Percentiles rank a stretch among this genome's conserved stretches.
Evolutionary conservation across 2,113 vertebrate genomes (phyloP).

Genomic region (Pelusios castaneus): DNA sequence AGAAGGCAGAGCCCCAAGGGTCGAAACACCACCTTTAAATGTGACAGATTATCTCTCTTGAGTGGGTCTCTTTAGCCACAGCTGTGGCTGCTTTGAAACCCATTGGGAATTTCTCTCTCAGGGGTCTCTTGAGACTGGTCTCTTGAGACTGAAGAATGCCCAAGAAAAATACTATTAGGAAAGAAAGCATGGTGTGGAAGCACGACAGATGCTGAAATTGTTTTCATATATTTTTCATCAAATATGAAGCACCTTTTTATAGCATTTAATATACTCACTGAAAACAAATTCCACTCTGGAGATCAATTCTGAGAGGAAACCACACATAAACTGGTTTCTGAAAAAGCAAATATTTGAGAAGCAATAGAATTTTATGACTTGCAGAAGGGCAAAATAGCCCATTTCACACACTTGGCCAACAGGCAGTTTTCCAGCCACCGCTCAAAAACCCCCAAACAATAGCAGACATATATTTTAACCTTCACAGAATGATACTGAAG

Average conservation of each 20-base stretch:
- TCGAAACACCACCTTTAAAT: too few species aligned
- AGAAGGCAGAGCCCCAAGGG: too few species aligned
- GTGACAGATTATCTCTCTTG: too few species aligned
- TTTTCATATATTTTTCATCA: neutral
- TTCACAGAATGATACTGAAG: neutral
- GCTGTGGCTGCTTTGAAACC: too few species aligned
- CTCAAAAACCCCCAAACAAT: neutral
- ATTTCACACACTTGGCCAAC: neutral
- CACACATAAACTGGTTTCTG: neutral
- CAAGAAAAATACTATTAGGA: too few species aligned
- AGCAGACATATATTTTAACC: neutral
- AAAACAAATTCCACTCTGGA: neutral
- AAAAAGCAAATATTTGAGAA: neutral
- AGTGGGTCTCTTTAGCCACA: too few species aligned
- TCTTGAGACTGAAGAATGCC: too few species aligned
- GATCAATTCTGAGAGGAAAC: neutral
- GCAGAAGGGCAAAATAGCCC: neutral
- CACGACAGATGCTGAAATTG: neutral
- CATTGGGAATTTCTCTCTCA: too few species aligned
- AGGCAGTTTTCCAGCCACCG: neutral
- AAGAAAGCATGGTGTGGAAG: neutral
- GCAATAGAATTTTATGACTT: neutral
- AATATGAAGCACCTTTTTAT: neutral
- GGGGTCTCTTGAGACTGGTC: too few species aligned
- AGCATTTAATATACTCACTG: fast-evolving